Conservation (phyloP, 2,113 vertebrate species). For the Rhagologus leucostigma region DNA sequence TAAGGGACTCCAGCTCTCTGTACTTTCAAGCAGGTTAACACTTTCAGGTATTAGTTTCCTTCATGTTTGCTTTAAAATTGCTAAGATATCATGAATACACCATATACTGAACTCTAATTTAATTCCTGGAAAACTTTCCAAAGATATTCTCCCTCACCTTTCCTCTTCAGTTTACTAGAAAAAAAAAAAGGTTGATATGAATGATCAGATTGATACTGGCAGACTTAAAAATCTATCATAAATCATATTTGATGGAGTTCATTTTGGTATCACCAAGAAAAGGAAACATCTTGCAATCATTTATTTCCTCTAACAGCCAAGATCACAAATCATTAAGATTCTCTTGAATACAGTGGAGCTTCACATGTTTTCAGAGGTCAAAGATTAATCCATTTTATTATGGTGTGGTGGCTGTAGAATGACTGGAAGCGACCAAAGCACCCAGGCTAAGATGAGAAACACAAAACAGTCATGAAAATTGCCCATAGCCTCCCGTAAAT, state of each 20-base stretch:
- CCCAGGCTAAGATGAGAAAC: neutral
- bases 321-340: neutral
- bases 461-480: neutral
- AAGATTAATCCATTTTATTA: neutral
- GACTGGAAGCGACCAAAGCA: neutral
- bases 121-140: neutral
- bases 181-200: neutral
- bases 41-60: neutral
- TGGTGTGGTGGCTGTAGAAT: neutral
- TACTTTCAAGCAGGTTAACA: neutral
- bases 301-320: neutral
- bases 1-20: neutral
- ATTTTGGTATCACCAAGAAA: neutral
- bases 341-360: neutral
- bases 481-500: neutral
- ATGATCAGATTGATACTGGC: neutral
- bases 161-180: neutral
- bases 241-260: neutral
- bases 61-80: neutral
- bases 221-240: neutral
- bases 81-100: neutral
- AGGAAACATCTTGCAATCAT: neutral
- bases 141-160: neutral
- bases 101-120: neutral
- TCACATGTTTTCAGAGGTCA: neutral